Evolutionary conservation across 2,113 vertebrate species (phyloP).

Genomic region (Hippoglossus stenolepis): DNA sequence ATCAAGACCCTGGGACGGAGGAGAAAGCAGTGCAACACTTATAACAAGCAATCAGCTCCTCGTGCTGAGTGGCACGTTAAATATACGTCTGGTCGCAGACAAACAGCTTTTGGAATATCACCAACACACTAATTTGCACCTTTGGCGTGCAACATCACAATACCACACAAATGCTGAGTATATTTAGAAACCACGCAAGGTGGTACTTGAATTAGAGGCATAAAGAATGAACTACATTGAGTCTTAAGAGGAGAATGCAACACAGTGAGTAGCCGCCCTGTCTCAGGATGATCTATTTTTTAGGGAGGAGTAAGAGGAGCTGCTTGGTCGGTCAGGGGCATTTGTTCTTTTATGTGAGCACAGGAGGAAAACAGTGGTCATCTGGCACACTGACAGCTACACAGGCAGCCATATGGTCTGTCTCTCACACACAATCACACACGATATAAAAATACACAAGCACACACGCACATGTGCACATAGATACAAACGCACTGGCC

Average conservation of each 20-base stretch:
- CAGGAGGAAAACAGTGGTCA: constrained; percentile 62
- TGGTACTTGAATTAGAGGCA: no score
- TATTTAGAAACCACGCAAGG: background rate
- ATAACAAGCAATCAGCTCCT: constrained; percentile 25
- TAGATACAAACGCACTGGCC: constrained; percentile 5
- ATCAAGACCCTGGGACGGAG: constrained; percentile 13
- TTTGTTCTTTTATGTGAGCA: constrained; percentile 62
- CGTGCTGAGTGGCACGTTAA: constrained; percentile 20
- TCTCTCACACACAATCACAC: constrained; percentile 7
- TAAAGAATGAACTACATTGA: background rate
- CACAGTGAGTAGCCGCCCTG: constrained; percentile 10
- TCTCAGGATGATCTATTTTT: constrained; percentile 15
- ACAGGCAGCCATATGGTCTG: constrained; percentile 75
- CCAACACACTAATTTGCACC: constrained; percentile 25
- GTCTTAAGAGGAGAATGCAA: constrained; percentile 12
- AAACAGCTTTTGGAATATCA: constrained; percentile 13
- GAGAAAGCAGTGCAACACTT: background rate
- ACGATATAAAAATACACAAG: background rate
- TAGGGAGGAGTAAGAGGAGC: constrained; percentile 12
- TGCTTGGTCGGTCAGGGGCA: constrained; percentile 48
- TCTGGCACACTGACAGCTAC: constrained; percentile 70
- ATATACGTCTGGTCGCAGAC: constrained; percentile 28
- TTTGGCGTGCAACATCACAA: constrained; percentile 7
- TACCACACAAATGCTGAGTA: background rate
- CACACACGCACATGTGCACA: background rate